Evolutionary conservation across 1,140 invertebrate genomes (phyloP).

Genomic region (Macrocentrus cingulum): DNA sequence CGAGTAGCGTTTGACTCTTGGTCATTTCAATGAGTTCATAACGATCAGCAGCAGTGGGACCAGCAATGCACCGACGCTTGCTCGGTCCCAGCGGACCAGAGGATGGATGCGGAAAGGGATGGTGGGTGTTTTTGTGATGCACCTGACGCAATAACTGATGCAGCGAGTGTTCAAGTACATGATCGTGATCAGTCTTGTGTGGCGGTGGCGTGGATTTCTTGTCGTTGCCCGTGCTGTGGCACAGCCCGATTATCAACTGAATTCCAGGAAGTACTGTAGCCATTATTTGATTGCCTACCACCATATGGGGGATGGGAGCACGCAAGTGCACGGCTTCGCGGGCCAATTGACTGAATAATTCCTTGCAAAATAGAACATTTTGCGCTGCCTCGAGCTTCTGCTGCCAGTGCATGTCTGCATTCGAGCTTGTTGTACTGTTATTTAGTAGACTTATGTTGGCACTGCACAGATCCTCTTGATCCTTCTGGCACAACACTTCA

Average conservation of each 20-base stretch:
- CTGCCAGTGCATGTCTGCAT: slow-evolving; percentile 88
- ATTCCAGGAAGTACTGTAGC: slow-evolving; percentile 93
- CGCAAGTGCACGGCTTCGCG: slow-evolving; percentile 92
- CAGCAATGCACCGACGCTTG: slow-evolving; percentile 85
- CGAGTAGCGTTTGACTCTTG: slow-evolving; percentile 85
- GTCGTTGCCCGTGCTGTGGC: slow-evolving; percentile 73
- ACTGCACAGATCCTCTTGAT: slow-evolving; percentile 81
- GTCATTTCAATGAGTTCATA: slow-evolving; percentile 86
- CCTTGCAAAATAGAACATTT: slow-evolving; percentile 97
- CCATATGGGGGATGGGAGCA: slow-evolving; percentile 92
- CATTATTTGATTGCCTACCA: slow-evolving; percentile 96
- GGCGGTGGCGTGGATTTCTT: slow-evolving; percentile 60
- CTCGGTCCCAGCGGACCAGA: slow-evolving; percentile 88
- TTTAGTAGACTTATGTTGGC: slow-evolving; percentile 75
- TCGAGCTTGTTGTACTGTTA: slow-evolving; percentile 68
- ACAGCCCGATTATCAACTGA: slow-evolving; percentile 78
- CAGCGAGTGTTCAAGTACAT: slow-evolving; percentile 93
- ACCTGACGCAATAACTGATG: slow-evolving; percentile 91
- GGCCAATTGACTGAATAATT: slow-evolving; percentile 91
- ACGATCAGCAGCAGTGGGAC: slow-evolving; percentile 84
- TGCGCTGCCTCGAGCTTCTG: slow-evolving; percentile 93
- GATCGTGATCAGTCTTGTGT: slow-evolving; percentile 82
- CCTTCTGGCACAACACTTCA: slow-evolving; percentile 91
- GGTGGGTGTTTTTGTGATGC: slow-evolving; percentile 89
- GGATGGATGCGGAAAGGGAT: slow-evolving; percentile 91